Evolutionary conservation across 2,888 invertebrate species (phyloP).

Genomic region (Mesorhabditis belari): DNA sequence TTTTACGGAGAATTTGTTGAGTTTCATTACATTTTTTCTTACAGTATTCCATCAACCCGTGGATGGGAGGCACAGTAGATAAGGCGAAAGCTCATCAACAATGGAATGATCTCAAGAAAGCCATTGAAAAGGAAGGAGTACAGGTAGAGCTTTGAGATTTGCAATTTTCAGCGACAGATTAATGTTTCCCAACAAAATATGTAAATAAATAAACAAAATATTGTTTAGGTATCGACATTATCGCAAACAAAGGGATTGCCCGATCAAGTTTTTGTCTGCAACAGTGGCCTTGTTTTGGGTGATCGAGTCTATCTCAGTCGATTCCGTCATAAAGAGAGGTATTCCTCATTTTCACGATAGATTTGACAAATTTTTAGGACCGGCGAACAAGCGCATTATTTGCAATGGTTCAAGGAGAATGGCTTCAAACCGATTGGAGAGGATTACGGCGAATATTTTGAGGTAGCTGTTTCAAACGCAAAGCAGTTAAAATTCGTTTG

Average conservation of each 20-base stretch:
- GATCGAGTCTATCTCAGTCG: conserved; percentile 49
- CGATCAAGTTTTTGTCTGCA: conserved; percentile 53
- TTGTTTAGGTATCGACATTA: conserved; percentile 40
- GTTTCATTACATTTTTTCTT: not conserved
- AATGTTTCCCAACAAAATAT: conserved; percentile 1
- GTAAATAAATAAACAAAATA: not conserved
- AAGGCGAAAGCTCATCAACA: conserved; percentile 37
- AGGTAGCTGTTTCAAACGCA: conserved; percentile 4
- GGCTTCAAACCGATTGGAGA: conserved; percentile 41
- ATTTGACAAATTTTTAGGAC: conserved; percentile 12
- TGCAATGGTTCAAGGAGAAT: conserved; percentile 48
- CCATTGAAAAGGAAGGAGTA: conserved; percentile 47
- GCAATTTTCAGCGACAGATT: not conserved
- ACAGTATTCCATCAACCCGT: conserved; percentile 49
- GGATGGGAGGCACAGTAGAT: conserved; percentile 53
- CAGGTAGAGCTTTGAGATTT: conserved; percentile 17
- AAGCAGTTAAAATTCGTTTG: too few relatives aligned
- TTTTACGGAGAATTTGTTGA: not conserved
- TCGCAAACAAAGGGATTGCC: conserved; percentile 46
- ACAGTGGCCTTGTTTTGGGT: conserved; percentile 45
- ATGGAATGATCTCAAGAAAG: conserved; percentile 43
- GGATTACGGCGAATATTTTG: conserved; percentile 33
- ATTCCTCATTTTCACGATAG: not conserved
- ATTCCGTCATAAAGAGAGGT: conserved; percentile 50
- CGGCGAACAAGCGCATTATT: conserved; percentile 49